Evolutionary conservation across 1,140 invertebrate genomes (phyloP), one percentile per base, ranked within the genome.

Genomic region (Hetaerina americana): DNA sequence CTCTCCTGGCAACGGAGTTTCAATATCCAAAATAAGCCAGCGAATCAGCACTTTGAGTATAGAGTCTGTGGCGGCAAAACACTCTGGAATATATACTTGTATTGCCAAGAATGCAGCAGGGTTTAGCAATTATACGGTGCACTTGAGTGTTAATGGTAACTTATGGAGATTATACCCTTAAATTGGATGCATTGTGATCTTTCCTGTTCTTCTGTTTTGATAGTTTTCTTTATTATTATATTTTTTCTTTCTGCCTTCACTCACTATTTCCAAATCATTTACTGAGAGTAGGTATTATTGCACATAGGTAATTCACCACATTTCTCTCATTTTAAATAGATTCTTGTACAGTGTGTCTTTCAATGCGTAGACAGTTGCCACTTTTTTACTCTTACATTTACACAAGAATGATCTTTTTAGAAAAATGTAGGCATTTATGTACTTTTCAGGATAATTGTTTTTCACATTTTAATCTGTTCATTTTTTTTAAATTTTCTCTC

Each of bases 1-100:
- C 5, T 15, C 26, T 57, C 27, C 22, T 70, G 71, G 71, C 15
- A 31, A 69, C 25, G 73, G 71, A 24, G 49, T 72, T 66, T 67
- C 49, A 5, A 49, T 72, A 5, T 29, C 27, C 15, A 73, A 29
- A 71, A 28, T 24, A 70, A 83, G 82, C 76, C 84, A 84, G 79
- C 85, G 87, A 74, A 86, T 87, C 27, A 89, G 87, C 70, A 86
- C 87, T 57, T 76, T 87, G 74, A 86, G 81, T 76, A 92, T 93
- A 73, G 89, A 91, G 74, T 87, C 88, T n/a, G 88, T 90, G 2
- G 86, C 86, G 77, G 87, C 88, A 72, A 83, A 85, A 73, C 40
- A 57, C 40, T 26, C 29, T 22, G 75, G 75, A 26, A 70, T 74
- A 25, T 76, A 76, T 67, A 73, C 72, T 1, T 76, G 75, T 66